These are phyloP conservation scores for Agriopis marginaria DNA, from an alignment of 2,888 invertebrate genomes.

Conservation along the genomic window DNA sequence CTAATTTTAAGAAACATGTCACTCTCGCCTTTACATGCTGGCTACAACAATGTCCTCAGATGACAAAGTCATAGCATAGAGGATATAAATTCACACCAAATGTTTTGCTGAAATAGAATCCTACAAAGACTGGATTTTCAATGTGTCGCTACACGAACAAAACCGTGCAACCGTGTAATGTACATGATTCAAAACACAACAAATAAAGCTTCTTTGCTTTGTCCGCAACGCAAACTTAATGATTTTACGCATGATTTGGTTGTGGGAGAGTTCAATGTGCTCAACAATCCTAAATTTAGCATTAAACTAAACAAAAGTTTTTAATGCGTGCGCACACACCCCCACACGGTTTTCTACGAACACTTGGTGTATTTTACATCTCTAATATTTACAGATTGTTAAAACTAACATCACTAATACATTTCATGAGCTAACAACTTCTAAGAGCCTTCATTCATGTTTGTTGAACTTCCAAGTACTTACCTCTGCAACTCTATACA, in stretches of 20 bases:
- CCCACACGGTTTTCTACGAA: constrained; percentile 20
- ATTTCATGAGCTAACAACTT: constrained; percentile 1
- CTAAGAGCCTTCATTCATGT: constrained; percentile 2
- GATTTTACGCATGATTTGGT: constrained; percentile 53
- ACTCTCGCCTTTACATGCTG: background rate
- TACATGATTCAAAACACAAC: constrained; percentile 12
- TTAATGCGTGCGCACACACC: constrained; percentile 43
- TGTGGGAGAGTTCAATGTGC: constrained; percentile 60
- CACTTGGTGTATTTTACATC: constrained; percentile 11
- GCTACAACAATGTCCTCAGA: background rate
- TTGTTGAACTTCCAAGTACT: constrained; percentile 12
- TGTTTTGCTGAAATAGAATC: background rate
- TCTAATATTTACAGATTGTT: constrained; percentile 16
- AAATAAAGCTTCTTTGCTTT: constrained; percentile 17
- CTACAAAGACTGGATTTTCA: constrained; percentile 7
- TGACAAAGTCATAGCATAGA: background rate
- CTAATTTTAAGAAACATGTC: background rate
- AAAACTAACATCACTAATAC: background rate
- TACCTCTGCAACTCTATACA: background rate
- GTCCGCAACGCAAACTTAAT: constrained; percentile 37
- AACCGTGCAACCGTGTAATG: background rate
- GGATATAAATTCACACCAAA: background rate
- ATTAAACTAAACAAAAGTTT: constrained; percentile 52
- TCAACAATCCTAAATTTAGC: constrained; percentile 68
- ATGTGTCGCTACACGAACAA: too few species aligned